Evolutionary conservation across 37 sponge, comb jelly and placozoan genomes (phyloP).

Genomic region (Agelas oroides): DNA sequence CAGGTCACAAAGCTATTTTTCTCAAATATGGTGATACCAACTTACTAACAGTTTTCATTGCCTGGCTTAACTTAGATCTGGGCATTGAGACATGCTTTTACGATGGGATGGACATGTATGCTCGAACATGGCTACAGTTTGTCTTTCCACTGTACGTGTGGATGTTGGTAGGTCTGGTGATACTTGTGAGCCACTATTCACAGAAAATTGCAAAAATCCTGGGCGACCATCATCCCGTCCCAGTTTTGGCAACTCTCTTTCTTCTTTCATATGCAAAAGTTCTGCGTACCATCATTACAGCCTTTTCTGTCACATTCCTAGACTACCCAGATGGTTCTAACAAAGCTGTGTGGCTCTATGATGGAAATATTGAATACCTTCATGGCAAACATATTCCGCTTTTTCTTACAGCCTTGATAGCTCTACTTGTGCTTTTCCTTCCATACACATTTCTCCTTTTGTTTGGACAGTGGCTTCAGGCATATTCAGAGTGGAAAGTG

Average conservation of each 20-base stretch:
- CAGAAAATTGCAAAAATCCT: not conserved
- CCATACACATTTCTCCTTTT: no score
- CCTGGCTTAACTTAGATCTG: slow-evolving; percentile 5
- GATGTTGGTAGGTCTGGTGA: not conserved
- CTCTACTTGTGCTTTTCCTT: no score
- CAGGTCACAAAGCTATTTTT: not conserved
- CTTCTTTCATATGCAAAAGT: not conserved
- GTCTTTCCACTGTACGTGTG: slow-evolving; percentile 10
- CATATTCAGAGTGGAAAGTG: no score
- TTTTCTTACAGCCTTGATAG: no score
- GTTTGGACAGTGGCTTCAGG: no score
- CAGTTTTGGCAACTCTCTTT: not conserved
- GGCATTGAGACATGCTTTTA: slow-evolving; percentile 4
- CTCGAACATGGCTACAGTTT: slow-evolving; percentile 5
- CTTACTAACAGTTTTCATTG: not conserved
- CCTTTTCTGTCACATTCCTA: no score
- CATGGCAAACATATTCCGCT: not conserved
- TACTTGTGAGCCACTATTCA: no score
- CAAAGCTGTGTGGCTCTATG: no score
- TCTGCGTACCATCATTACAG: no score
- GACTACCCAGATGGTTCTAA: no score
- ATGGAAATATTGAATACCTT: no score
- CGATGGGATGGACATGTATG: not conserved
- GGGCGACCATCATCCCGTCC: not conserved
- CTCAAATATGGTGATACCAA: not conserved